phyloP scores from a whole-genome alignment of 2,113 vertebrate species.

The Zosterops borbonicus region DNA sequence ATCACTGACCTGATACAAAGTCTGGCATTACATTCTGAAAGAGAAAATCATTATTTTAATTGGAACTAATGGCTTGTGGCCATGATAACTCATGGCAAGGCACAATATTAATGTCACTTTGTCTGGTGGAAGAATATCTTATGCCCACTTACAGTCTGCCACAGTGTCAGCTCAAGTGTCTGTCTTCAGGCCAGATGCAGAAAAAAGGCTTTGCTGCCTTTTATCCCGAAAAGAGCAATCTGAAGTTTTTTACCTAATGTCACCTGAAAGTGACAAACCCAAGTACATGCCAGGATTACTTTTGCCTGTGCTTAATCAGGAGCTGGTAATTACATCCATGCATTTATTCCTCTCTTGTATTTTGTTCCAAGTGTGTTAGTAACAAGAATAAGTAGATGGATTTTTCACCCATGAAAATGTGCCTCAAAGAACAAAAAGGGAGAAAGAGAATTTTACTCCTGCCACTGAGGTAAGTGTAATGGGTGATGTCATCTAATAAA shows the following conservation, averaged over 20 bases:
- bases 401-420: background rate
- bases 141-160: constrained; percentile 7
- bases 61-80: constrained; percentile 65
- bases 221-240: background rate
- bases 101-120: constrained; percentile 62
- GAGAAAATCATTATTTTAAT: constrained; percentile 68
- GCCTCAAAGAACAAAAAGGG: background rate
- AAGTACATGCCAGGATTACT: background rate
- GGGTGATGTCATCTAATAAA: background rate
- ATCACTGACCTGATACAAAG: constrained; percentile 50
- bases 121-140: constrained; percentile 38
- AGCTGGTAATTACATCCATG: background rate
- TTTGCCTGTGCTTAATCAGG: background rate
- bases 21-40: constrained; percentile 40
- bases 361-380: background rate
- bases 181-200: constrained; percentile 14
- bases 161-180: background rate
- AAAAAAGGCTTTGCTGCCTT: constrained; percentile 18
- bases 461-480: background rate
- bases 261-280: constrained; percentile 33
- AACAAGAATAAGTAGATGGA: background rate
- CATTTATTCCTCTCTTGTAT: background rate
- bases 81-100: constrained; percentile 45
- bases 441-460: background rate
- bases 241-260: constrained; percentile 3